A percentile compares a stretch with the other conserved stretches of the same genome.
Conservation (phyloP, 2,888 invertebrate species). For the Torymus texanus region DNA sequence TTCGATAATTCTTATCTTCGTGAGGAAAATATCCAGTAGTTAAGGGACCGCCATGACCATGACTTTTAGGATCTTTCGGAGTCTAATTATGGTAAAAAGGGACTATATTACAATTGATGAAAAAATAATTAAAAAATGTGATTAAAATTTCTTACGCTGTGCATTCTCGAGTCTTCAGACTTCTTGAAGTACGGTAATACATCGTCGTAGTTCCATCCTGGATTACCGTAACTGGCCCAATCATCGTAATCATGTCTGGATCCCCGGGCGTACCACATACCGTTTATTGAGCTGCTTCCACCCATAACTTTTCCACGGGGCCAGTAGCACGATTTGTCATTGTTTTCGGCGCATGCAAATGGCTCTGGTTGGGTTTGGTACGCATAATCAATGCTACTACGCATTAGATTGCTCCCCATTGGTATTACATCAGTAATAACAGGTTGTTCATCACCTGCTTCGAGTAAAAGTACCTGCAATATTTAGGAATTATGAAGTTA, state of each 20-base stretch:
- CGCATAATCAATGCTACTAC: constrained; percentile 79
- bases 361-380: constrained; percentile 81
- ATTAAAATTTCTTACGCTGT: not conserved
- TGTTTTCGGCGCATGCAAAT: constrained; percentile 75
- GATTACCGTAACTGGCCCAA: constrained; percentile 24
- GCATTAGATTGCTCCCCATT: constrained; percentile 62
- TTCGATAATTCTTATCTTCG: too few relatives aligned
- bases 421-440: constrained; percentile 85
- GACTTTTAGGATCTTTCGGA: constrained; percentile 75
- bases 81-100: constrained; percentile 3
- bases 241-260: constrained; percentile 28
- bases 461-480: constrained; percentile 80
- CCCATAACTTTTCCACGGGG: constrained; percentile 37
- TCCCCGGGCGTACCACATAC: constrained; percentile 33
- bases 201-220: constrained; percentile 32
- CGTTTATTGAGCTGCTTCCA: constrained; percentile 26
- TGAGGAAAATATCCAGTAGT: constrained; percentile 79
- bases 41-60: constrained; percentile 79
- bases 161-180: constrained; percentile 22
- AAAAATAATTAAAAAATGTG: not conserved
- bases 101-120: not conserved
- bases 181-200: constrained; percentile 43
- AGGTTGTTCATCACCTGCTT: constrained; percentile 87
- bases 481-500: too few relatives aligned
- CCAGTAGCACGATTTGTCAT: constrained; percentile 7